Base-by-base conservation (phyloP, 2,888 invertebrate species). In the Embidobia sp. region DNA sequence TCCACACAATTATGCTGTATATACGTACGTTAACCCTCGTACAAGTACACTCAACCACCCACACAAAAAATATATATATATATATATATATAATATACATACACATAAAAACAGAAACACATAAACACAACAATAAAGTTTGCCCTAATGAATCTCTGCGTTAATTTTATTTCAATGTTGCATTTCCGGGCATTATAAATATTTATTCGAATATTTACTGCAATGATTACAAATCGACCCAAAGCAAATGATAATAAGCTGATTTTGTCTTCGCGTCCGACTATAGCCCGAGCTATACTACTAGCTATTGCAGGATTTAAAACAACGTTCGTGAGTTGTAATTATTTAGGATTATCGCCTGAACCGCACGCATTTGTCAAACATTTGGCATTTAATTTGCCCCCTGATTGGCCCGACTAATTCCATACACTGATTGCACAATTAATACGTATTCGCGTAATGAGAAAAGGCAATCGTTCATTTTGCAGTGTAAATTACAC, bases 131-230 rank as follows among this genome's bases (percentile, higher is more conserved):
- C 63, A 55, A 72, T 67, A 67, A 74, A 66, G 55, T 59, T 46
- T 15, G 13, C 7, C 35, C 67, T 67, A 75, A 75, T 69, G 55
- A 75, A 75, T 75, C 53, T 46, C 22, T 46, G 35, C 42, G 53
- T 66, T 74, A 67, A 74, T 64, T 74, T 74, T 57, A 63, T 64
- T 73, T 55, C 66, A 29, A 66, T 49, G 13, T 33, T 10, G 19
- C 27, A 8, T 42, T 19, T 19, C 13, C 11, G 1, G 5, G 35
- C 22, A 4, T 22, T 6, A 31, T 35, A 22, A 59, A 44, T 61
- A 74, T 46, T 59, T 53, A 61, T 46, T 19, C 31, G 18, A 40
- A 51, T 59, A 64, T 49, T 48, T 33, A 15, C 16, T 10, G 5
- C 10, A 67, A 61, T 67, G 51, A 67, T 61, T 37, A 13, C 64